Evolutionary conservation across 2,888 invertebrate genomes (phyloP).

Genomic region (Bembecia ichneumoniformis): DNA sequence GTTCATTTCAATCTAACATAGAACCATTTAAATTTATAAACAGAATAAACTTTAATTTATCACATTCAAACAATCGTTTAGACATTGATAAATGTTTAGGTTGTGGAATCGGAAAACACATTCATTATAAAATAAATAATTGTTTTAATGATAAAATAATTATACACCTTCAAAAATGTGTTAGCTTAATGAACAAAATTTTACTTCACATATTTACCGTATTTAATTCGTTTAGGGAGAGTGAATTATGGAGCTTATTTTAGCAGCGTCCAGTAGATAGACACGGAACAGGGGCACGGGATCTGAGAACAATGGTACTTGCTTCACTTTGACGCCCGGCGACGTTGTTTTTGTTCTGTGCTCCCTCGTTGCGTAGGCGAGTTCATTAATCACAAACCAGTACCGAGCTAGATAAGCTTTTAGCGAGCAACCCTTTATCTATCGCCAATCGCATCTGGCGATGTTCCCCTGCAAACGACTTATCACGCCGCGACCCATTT

Average conservation of each 20-base stretch:
- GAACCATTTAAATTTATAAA: too few relatives aligned
- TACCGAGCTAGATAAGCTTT: constrained; percentile 47
- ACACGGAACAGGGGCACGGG: constrained; percentile 22
- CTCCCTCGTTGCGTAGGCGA: constrained; percentile 37
- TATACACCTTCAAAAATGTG: too few relatives aligned
- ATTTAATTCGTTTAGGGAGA: too few relatives aligned
- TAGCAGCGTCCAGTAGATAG: constrained; percentile 12
- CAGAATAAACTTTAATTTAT: too few relatives aligned
- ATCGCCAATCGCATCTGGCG: constrained; percentile 22
- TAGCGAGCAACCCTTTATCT: constrained; percentile 39
- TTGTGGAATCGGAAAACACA: too few relatives aligned
- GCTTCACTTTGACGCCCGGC: constrained; percentile 37
- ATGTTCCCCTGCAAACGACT: constrained; percentile 9
- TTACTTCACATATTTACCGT: too few relatives aligned
- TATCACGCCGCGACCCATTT: constrained; percentile 1
- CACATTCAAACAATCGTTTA: too few relatives aligned
- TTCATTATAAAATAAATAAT: too few relatives aligned
- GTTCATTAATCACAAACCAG: constrained; percentile 64
- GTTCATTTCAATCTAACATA: too few relatives aligned
- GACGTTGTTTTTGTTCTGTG: constrained; percentile 49
- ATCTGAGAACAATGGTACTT: constrained; percentile 43
- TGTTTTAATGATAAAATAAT: too few relatives aligned
- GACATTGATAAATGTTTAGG: too few relatives aligned
- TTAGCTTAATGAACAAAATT: too few relatives aligned
- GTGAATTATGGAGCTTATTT: background rate